Evolutionary conservation across 1,140 invertebrate species (phyloP).

Genomic region (Asobara japonica): DNA sequence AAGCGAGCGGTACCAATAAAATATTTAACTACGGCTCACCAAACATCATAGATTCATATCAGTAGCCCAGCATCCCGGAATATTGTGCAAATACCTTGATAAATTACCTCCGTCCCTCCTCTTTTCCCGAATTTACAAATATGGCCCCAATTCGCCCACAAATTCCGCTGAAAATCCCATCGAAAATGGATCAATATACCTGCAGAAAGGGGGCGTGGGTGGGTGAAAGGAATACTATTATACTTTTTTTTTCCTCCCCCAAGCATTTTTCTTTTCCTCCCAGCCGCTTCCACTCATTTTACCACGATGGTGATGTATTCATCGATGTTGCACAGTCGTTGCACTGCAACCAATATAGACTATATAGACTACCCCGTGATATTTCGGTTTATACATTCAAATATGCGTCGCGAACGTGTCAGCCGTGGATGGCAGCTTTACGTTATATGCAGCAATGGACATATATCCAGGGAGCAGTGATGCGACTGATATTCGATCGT

Average conservation of each 20-base stretch:
- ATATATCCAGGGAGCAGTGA: conserved; percentile 20
- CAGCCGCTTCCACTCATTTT: not conserved
- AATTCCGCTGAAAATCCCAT: not conserved
- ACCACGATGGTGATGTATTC: conserved; percentile 8
- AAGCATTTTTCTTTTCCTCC: not conserved
- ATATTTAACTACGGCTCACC: conserved; percentile 18
- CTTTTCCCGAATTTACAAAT: not conserved
- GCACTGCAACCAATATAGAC: not conserved
- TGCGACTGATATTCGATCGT: conserved; percentile 24
- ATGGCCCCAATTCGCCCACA: not conserved
- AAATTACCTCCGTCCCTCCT: not conserved
- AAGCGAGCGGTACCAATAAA: not conserved
- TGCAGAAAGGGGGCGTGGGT: not conserved
- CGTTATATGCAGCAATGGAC: conserved; percentile 10
- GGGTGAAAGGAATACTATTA: not conserved
- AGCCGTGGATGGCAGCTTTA: conserved; percentile 27
- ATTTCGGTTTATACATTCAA: conserved; percentile 30
- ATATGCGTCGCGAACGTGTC: conserved; percentile 32
- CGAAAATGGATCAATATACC: not conserved
- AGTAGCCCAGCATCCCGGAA: not conserved
- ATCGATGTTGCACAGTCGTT: conserved; percentile 5
- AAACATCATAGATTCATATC: conserved; percentile 5
- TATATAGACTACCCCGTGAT: conserved; percentile 10
- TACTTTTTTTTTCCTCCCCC: not conserved
- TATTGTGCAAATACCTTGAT: not conserved